Conservation (phyloP, 1,140 invertebrate genomes). For the Orussus abietinus region DNA sequence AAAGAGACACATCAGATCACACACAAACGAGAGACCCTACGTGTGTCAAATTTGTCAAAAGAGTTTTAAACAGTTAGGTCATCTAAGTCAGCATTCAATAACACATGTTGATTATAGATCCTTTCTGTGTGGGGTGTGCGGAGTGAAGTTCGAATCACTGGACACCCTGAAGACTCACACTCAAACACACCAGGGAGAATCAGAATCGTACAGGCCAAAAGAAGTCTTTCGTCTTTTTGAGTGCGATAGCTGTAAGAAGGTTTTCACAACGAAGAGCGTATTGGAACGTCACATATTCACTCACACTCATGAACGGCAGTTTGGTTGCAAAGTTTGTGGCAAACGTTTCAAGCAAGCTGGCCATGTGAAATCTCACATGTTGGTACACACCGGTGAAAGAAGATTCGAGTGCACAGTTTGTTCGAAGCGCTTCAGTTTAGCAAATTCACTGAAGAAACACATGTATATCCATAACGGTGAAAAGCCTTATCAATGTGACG, state of each 20-base stretch:
- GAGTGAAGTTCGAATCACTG: conserved; percentile 28
- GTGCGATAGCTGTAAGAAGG: conserved; percentile 56
- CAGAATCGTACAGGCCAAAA: conserved; percentile 8
- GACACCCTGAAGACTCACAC: conserved; percentile 26
- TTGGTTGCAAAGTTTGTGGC: conserved; percentile 59
- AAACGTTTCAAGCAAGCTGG: conserved; percentile 70
- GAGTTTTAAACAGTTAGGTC: conserved; percentile 55
- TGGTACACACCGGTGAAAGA: conserved; percentile 65
- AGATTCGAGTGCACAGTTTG: conserved; percentile 60
- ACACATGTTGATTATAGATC: conserved; percentile 54
- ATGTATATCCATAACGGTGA: conserved; percentile 59
- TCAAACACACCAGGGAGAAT: conserved; percentile 20
- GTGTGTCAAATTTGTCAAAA: conserved; percentile 56
- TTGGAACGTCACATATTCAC: conserved; percentile 59
- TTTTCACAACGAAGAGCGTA: conserved; percentile 61
- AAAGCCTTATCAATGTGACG: conserved; percentile 58
- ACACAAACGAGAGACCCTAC: conserved; percentile 66
- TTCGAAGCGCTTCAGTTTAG: conserved; percentile 64
- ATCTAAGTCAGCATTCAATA: conserved; percentile 54
- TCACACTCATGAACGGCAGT: conserved; percentile 60
- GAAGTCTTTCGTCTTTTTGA: conserved; percentile 30
- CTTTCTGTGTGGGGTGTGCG: conserved; percentile 31
- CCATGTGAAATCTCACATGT: conserved; percentile 66
- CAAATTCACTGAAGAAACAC: conserved; percentile 59
- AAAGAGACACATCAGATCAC: conserved; percentile 69